phyloP scores from a whole-genome alignment of 2,113 vertebrate species.

The Anoura caudifer region DNA sequence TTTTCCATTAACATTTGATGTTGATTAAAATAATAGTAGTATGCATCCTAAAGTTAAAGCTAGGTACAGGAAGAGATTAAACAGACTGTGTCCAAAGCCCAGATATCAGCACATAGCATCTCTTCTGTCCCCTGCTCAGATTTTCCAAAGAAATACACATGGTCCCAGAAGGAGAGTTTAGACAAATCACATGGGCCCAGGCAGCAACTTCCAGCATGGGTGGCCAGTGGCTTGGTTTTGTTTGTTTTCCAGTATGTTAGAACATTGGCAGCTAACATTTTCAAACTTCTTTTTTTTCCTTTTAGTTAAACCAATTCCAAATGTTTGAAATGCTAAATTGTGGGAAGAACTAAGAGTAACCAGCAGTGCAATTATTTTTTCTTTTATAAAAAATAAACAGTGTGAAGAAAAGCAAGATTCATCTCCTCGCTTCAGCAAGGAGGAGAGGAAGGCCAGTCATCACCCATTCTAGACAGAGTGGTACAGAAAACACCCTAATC shows the following conservation, averaged over 20 bases:
- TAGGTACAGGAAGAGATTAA: not conserved
- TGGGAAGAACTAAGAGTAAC: slow-evolving; percentile 66
- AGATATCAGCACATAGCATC: not conserved
- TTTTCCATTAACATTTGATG: not conserved
- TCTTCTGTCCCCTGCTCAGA: not conserved
- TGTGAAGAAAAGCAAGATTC: slow-evolving; percentile 31
- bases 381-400: slow-evolving; percentile 65
- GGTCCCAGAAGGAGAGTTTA: not conserved
- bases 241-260: slow-evolving; percentile 70
- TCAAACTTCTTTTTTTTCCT: slow-evolving; percentile 57
- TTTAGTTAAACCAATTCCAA: slow-evolving; percentile 71
- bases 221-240: slow-evolving; percentile 57
- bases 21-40: not conserved
- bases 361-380: slow-evolving; percentile 43
- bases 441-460: not conserved
- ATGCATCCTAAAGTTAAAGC: not conserved
- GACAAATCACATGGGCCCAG: not conserved
- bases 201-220: slow-evolving; percentile 43
- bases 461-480: not conserved
- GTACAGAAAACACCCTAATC: not conserved
- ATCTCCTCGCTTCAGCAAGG: not conserved
- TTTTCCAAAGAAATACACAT: not conserved
- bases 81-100: not conserved
- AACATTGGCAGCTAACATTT: slow-evolving; percentile 69
- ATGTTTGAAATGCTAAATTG: slow-evolving; percentile 72